Conservation (phyloP, 2,797 vertebrate species). For the Gymnothorax javanicus region DNA sequence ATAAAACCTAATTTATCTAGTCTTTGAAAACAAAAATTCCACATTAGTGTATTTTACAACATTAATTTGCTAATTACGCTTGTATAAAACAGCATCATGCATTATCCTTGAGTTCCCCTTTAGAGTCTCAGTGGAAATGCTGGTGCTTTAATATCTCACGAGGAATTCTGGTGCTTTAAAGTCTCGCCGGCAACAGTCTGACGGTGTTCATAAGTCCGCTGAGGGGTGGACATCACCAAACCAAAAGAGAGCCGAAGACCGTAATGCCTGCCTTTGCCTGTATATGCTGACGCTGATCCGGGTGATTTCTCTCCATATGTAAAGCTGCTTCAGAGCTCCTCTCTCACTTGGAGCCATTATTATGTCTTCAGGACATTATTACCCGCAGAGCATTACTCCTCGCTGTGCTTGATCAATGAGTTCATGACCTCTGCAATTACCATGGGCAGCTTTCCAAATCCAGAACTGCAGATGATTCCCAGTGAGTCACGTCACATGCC, state of each 20-base stretch:
- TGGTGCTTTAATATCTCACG: too few species aligned
- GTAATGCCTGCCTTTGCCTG: not conserved
- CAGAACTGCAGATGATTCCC: constrained; percentile 44
- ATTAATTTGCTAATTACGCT: too few species aligned
- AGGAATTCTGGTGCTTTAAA: too few species aligned
- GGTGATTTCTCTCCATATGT: constrained; percentile 26
- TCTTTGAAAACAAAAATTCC: too few species aligned
- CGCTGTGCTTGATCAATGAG: constrained; percentile 62
- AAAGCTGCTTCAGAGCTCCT: constrained; percentile 27
- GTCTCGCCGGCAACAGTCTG: too few species aligned
- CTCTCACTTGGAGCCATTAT: constrained; percentile 19
- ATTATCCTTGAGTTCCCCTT: too few species aligned
- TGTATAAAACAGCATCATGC: too few species aligned
- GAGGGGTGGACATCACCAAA: not conserved
- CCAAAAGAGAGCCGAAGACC: not conserved
- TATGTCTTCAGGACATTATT: constrained; percentile 56
- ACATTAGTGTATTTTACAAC: too few species aligned
- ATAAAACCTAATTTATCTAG: too few species aligned
- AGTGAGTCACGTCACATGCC: constrained; percentile 58
- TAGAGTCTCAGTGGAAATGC: too few species aligned
- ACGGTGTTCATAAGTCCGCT: too few species aligned
- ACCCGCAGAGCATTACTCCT: constrained; percentile 62
- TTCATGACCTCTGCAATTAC: constrained; percentile 60
- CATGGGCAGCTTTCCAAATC: constrained; percentile 57
- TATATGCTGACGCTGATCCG: not conserved